Conservation (phyloP, 2,888 invertebrate genomes). For the Cataglyphis livida region DNA sequence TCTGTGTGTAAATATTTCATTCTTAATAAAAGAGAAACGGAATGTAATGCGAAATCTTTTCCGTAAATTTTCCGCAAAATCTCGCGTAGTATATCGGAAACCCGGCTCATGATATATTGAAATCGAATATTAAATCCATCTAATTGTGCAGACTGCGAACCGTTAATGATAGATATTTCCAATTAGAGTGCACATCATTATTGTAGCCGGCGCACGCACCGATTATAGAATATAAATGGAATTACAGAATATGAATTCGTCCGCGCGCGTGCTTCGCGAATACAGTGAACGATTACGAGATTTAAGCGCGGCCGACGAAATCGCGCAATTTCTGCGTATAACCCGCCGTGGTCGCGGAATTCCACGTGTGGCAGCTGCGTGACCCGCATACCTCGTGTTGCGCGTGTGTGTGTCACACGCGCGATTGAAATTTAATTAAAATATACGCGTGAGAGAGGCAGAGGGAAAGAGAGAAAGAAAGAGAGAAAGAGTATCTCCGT, state of each 20-base stretch:
- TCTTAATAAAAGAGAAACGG: not conserved
- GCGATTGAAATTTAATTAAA: conserved; percentile 78
- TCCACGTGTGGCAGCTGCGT: conserved; percentile 48
- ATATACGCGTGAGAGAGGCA: conserved; percentile 21
- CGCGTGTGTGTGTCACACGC: conserved; percentile 56
- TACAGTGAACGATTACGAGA: conserved; percentile 52
- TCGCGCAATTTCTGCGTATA: conserved; percentile 55
- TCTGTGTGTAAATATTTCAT: not conserved
- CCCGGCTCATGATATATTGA: conserved; percentile 19
- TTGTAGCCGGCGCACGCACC: conserved; percentile 3
- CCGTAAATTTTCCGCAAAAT: not conserved
- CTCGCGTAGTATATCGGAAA: not conserved
- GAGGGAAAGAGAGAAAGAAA: not conserved
- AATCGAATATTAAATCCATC: conserved; percentile 39
- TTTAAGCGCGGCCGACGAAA: conserved; percentile 52
- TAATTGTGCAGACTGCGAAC: conserved; percentile 35
- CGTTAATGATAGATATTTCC: conserved; percentile 48
- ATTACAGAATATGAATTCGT: conserved; percentile 39
- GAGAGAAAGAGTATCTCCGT: conserved; percentile 43
- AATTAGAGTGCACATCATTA: conserved; percentile 46
- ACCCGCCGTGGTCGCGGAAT: conserved; percentile 42
- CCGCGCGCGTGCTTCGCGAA: conserved; percentile 25
- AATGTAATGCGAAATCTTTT: not conserved
- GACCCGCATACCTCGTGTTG: conserved; percentile 53
- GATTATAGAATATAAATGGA: conserved; percentile 52